Conservation (phyloP, 2,797 vertebrate genomes). For the Leptoclinus maculatus region DNA sequence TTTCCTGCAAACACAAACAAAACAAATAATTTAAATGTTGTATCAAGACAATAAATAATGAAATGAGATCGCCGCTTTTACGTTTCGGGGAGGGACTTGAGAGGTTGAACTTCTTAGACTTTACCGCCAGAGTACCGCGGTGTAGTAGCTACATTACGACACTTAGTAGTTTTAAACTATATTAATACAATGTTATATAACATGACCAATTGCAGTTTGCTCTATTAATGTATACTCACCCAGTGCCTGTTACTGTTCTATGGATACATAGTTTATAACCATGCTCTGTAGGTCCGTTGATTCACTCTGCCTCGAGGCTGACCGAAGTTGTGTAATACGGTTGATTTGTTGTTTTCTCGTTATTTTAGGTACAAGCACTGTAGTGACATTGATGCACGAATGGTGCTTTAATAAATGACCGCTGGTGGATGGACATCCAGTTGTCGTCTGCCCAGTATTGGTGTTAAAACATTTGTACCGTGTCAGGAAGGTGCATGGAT, state of each 20-base stretch:
- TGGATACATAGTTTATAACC: not conserved
- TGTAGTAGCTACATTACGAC: not conserved
- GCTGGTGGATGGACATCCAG: not conserved
- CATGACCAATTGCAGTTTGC: not conserved
- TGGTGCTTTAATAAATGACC: not conserved
- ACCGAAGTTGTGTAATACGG: not conserved
- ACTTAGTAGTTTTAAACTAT: not conserved
- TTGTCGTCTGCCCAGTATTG: not conserved
- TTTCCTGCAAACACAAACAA: rapidly evolving
- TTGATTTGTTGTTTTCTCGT: not conserved
- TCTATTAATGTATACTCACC: not conserved
- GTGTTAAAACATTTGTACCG: not conserved
- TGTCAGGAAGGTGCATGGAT: constrained; percentile 28
- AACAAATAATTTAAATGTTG: rapidly evolving
- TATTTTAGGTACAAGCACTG: not conserved
- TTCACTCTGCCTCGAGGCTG: too few species aligned
- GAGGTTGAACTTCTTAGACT: constrained; percentile 4
- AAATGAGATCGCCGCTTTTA: constrained; percentile 16
- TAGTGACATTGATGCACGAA: not conserved
- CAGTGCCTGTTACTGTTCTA: not conserved
- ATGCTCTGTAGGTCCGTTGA: not conserved
- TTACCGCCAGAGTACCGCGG: not conserved
- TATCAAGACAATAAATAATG: not conserved
- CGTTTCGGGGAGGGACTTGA: not conserved
- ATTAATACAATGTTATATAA: not conserved